A percentile compares a stretch with the other conserved stretches of the same genome.
Evolutionary conservation across 2,797 vertebrate genomes (phyloP).

Genomic region (Pseudomugil tenellus): DNA sequence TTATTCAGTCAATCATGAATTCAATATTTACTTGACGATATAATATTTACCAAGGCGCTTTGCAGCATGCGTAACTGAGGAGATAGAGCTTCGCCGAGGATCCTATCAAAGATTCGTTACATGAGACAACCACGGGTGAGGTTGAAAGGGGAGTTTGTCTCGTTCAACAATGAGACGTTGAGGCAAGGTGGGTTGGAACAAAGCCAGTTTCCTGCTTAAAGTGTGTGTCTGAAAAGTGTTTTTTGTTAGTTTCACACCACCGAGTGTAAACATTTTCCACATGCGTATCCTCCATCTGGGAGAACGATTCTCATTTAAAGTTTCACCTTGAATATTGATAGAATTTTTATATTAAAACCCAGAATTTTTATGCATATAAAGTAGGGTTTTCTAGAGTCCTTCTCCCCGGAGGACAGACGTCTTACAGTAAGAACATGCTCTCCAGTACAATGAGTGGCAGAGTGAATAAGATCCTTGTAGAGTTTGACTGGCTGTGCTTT

Average conservation of each 20-base stretch:
- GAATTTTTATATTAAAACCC: too few species aligned
- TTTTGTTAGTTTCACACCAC: constrained; percentile 39
- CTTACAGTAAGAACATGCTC: constrained; percentile 47
- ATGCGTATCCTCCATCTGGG: constrained; percentile 47
- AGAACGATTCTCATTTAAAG: constrained; percentile 43
- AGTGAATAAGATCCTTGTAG: constrained; percentile 66
- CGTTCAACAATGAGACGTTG: constrained; percentile 37
- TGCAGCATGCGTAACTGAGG: constrained; percentile 41
- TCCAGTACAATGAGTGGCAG: constrained; percentile 50
- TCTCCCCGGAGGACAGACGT: constrained; percentile 38
- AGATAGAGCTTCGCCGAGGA: constrained; percentile 37
- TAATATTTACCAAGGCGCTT: constrained; percentile 71
- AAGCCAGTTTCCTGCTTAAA: constrained; percentile 33
- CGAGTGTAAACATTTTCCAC: constrained; percentile 53
- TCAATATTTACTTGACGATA: constrained; percentile 73
- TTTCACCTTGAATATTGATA: constrained; percentile 50
- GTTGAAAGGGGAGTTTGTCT: neutral
- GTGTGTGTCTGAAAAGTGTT: constrained; percentile 37
- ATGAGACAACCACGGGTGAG: constrained; percentile 46
- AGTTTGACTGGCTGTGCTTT: constrained; percentile 57
- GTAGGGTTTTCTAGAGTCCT: constrained; percentile 8
- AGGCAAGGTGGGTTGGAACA: constrained; percentile 44
- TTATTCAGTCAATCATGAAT: constrained; percentile 74
- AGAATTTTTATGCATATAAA: constrained; percentile 7
- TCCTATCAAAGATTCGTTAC: constrained; percentile 58